Base-by-base conservation (phyloP, 2,113 vertebrate genomes). In the Girardinichthys multiradiatus region DNA sequence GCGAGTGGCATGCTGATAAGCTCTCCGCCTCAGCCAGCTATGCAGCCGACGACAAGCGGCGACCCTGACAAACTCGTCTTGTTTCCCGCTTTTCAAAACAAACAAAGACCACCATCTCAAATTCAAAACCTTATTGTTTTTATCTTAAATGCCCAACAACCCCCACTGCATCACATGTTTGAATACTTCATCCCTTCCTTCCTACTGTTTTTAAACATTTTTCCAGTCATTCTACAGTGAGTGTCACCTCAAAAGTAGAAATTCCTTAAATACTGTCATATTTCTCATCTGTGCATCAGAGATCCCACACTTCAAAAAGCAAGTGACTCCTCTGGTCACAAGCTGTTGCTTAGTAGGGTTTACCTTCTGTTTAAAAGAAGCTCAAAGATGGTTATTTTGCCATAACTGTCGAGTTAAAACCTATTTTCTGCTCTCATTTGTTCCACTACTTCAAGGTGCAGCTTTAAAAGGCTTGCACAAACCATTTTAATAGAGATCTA, bases 1-100 rank as follows among this genome's bases (percentile, higher is more conserved):
- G 68, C n/a, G 35, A 83, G 83, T 77, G 48, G 65, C 57, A 28
- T 4, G 64, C 79, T 83, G 87, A 89, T 90, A 88, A 89, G 82
- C 65, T 57, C 70, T 84, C 83, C 81, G 77, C 85, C 86, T 80
- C 48, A 27, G 4, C 31, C 30, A 76, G 87, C 74, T 45, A 87
- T 73, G 80, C 78, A 39, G 72, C 39, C 4, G 24, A 64, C 61
- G 63, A 77, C 80, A 77, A 74, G 39, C 33, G 35, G 65, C 68
- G n/a, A 71, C 72, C 74, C 39, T 58, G 69, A 79, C 67, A 9
- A 82, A 61, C 17, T 27, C 4, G 2, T 64, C 48, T 21, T 17
- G 14, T 48, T 82, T 74, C 42, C 54, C 45, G 79, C 64, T 54
- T 5, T 65, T 29, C 27, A 76, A 39, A 37, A 77, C 35, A 63